These are phyloP conservation scores for Galago senegalensis DNA, from an alignment of 2,797 vertebrate genomes.

Conservation along the genomic window DNA sequence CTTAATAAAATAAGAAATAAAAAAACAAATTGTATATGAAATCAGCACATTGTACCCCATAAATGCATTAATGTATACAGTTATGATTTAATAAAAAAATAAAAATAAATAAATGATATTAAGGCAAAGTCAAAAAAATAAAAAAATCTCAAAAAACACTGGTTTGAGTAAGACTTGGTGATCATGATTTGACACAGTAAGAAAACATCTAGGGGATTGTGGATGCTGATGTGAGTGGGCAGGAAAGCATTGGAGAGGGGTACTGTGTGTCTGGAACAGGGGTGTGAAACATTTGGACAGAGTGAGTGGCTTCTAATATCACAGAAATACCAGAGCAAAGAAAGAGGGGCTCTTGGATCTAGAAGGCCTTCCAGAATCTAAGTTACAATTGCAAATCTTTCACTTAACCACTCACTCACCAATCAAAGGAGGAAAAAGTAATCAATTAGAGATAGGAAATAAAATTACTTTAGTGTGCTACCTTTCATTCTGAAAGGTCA, in stretches of 20 bases:
- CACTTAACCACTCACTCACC: not conserved
- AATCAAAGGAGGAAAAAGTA: not conserved
- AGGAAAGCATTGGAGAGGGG: not conserved
- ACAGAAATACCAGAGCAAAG: accelerated
- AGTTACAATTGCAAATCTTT: accelerated
- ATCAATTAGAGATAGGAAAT: not conserved
- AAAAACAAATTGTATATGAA: too few relatives aligned
- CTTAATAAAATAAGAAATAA: too few relatives aligned
- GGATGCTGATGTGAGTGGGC: not conserved
- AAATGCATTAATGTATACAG: too few relatives aligned
- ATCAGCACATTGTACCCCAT: too few relatives aligned
- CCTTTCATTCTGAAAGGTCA: not conserved
- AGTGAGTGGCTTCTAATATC: accelerated
- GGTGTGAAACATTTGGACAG: too few relatives aligned
- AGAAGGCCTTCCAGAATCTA: not conserved
- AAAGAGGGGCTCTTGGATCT: too few relatives aligned
- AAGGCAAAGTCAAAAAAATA: too few relatives aligned
- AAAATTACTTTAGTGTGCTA: conserved; percentile 62
- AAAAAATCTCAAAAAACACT: too few relatives aligned
- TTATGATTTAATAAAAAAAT: too few relatives aligned
- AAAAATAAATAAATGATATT: too few relatives aligned
- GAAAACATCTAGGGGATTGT: not conserved
- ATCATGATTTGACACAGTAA: not conserved
- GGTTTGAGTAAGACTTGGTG: not conserved
- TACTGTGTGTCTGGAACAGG: accelerated